Conservation (phyloP, 1,140 invertebrate genomes). For the Pseudachorutes palmiensis region DNA sequence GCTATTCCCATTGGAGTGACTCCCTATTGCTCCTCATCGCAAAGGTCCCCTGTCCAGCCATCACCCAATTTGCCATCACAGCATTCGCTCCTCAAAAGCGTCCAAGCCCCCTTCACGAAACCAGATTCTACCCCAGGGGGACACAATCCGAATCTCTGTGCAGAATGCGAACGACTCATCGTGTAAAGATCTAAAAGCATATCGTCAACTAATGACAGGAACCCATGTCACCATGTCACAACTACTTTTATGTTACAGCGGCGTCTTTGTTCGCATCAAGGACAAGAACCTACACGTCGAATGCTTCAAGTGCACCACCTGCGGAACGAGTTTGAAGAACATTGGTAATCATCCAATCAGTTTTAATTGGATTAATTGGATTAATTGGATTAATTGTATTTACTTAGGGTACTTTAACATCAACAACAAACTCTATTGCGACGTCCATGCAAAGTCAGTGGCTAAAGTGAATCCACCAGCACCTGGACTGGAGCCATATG, state of each 20-base stretch:
- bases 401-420: constrained; percentile 76
- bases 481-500: constrained; percentile 25
- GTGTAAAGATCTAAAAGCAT: constrained; percentile 61
- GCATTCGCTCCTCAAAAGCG: constrained; percentile 39
- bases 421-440: constrained; percentile 92
- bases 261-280: constrained; percentile 91
- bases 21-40: constrained; percentile 7
- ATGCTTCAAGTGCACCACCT: constrained; percentile 93
- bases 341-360: constrained; percentile 50
- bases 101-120: constrained; percentile 59
- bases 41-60: constrained; percentile 13
- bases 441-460: constrained; percentile 84
- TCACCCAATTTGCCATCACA: constrained; percentile 4
- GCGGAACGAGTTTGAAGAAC: constrained; percentile 88
- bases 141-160: constrained; percentile 75
- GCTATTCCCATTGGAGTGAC: constrained; percentile 6
- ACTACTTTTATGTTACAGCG: constrained; percentile 52
- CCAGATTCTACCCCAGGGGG: constrained; percentile 49
- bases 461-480: constrained; percentile 67
- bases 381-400: not conserved
- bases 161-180: constrained; percentile 84
- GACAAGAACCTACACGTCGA: constrained; percentile 92
- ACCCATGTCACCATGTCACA: no score
- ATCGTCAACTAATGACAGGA: no score
- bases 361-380: not conserved